Base-by-base conservation (phyloP, 1,140 invertebrate species). In the Andrena cerasifolii region DNA sequence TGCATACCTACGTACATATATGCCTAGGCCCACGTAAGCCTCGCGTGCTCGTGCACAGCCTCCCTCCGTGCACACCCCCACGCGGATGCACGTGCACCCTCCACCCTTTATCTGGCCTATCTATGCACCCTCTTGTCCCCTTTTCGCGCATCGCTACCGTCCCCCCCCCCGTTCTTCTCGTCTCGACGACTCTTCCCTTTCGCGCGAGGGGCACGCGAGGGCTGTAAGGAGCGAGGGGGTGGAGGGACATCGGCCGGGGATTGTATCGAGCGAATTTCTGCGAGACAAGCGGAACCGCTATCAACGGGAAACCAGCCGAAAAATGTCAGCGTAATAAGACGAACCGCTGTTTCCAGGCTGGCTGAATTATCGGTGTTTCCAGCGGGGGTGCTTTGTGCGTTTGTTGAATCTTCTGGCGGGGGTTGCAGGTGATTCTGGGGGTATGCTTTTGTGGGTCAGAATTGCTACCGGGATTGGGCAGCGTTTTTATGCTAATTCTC, bases 241-340 rank as follows among this genome's bases (percentile, higher is more conserved):
- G 58, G 16, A 4, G 24, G 6, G 4, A 1, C 12, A n/a, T 14
- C 5, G 8, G 31, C 7, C 0, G 5, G 21, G 4, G 16, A 8
- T 12, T 47, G 31, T 63, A 73, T 78, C 76, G 76, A 82, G 59
- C 75, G 79, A 82, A 56, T 71, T 59, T 70, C 67, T 7, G 24
- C 21, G 68, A 53, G 62, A 63, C 47, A 79, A 67, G 16, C 61
- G 54, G 36, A 79, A 75, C 36, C 51, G 61, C 58, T 40, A 56
- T 79, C 75, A 79, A 24, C 74, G 45, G n/a, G 62, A 58, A 79
- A 82, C 62, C 53, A 68, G 49, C 53, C 79, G 79, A 81, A 78
- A 80, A 78, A 80, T 80, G 59, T 65, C 24, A 31, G 26, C 21
- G 49, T 43, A 43, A 54, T 65, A 53, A 65, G 18, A 73, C 14